These are phyloP conservation scores for Solenopsis fugax DNA, from an alignment of 1,140 invertebrate species.

Conservation along the genomic window DNA sequence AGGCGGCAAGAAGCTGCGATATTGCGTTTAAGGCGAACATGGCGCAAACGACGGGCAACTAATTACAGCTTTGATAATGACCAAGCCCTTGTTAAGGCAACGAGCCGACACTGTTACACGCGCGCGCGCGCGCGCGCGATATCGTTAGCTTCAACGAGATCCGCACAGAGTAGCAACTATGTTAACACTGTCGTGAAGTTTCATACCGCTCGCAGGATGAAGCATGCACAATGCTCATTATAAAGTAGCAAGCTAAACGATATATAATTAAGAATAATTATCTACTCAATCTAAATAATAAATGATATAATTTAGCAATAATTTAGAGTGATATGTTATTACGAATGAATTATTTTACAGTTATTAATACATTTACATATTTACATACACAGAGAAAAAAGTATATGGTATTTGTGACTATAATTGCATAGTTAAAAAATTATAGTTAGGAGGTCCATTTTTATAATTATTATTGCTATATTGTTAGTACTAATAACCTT, in stretches of 20 bases:
- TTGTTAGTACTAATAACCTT: too few relatives aligned
- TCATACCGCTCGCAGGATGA: conserved; percentile 14
- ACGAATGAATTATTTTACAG: background rate
- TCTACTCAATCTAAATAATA: background rate
- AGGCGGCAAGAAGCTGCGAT: conserved; percentile 73
- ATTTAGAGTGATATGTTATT: background rate
- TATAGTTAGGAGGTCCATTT: too few relatives aligned
- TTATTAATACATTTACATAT: background rate
- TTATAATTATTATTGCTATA: too few relatives aligned
- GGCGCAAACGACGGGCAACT: conserved; percentile 76
- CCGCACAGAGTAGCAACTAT: conserved; percentile 51
- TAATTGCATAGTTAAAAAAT: too few relatives aligned
- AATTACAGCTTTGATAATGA: conserved; percentile 78
- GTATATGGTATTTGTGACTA: too few relatives aligned
- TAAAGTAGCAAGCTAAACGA: conserved; percentile 10
- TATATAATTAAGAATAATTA: conserved; percentile 12
- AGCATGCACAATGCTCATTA: conserved; percentile 39
- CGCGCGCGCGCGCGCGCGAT: conserved; percentile 47
- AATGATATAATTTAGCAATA: background rate
- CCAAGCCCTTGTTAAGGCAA: conserved; percentile 78
- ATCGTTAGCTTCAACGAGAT: conserved; percentile 65
- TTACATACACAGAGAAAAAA: too few relatives aligned
- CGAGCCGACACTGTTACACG: conserved; percentile 63
- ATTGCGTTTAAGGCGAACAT: conserved; percentile 77
- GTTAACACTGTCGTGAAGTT: conserved; percentile 45